These are phyloP conservation scores for Anguilla anguilla DNA, from an alignment of 2,797 vertebrate species.

Conservation along the genomic window DNA sequence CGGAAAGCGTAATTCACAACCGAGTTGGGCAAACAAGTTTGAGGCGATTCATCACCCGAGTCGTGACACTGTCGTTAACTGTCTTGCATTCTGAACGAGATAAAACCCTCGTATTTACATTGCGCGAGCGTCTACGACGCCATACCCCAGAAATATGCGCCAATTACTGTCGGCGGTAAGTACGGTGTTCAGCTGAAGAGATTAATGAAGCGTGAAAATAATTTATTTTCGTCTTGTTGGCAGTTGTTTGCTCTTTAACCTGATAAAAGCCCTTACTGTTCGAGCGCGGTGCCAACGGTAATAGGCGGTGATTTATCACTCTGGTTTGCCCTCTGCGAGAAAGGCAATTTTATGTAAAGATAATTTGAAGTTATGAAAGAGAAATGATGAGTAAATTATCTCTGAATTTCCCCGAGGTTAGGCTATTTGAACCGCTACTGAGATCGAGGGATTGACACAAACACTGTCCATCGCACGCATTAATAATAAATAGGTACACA, in stretches of 20 bases:
- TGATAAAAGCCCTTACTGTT: constrained; percentile 51
- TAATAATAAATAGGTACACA: not conserved
- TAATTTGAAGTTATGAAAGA: not conserved
- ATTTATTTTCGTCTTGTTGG: constrained; percentile 47
- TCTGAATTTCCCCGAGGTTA: not conserved
- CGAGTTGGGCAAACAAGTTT: not conserved
- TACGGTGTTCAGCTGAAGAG: constrained; percentile 21
- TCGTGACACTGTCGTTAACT: not conserved
- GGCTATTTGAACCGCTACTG: not conserved
- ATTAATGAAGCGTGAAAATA: constrained; percentile 39
- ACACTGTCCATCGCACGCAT: not conserved
- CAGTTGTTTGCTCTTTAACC: constrained; percentile 47
- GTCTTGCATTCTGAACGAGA: not conserved
- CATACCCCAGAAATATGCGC: not conserved
- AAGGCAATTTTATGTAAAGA: constrained; percentile 2
- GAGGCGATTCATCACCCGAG: constrained; percentile 13
- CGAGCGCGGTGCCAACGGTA: constrained; percentile 49
- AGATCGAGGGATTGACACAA: not conserved
- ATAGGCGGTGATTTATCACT: constrained; percentile 60
- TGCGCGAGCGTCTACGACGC: not conserved
- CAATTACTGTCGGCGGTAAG: constrained; percentile 19
- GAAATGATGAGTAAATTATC: constrained; percentile 5
- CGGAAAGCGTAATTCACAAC: constrained; percentile 14
- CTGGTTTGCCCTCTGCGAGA: constrained; percentile 42
- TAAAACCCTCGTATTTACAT: not conserved